Evolutionary conservation across 2,113 vertebrate species (phyloP).

Genomic region (Pogona vitticeps): DNA sequence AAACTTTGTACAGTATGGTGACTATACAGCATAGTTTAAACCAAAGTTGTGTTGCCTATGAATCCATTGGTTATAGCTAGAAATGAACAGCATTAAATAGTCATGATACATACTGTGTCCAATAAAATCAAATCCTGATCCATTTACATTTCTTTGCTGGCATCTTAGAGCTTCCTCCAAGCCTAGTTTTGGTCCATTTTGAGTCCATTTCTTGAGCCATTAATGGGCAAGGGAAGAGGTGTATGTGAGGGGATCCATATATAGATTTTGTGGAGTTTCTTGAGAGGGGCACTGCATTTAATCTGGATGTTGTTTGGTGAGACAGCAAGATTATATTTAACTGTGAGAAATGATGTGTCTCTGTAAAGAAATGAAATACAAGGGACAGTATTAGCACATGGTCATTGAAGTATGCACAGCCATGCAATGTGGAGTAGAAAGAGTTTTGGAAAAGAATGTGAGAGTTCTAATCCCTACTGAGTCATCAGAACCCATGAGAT

Average conservation of each 20-base stretch:
- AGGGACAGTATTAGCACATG: not conserved
- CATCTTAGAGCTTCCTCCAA: not conserved
- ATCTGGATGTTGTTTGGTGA: not conserved
- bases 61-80: not conserved
- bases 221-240: not conserved
- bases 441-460: too few species aligned
- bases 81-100: not conserved
- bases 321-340: not conserved
- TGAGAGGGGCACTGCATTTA: not conserved
- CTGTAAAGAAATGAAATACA: not conserved
- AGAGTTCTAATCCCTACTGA: too few species aligned
- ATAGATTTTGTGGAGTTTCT: not conserved
- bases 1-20: not conserved
- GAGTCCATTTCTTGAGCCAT: not conserved
- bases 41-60: not conserved
- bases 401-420: not conserved
- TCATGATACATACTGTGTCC: not conserved
- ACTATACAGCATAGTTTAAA: not conserved
- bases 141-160: not conserved
- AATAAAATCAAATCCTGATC: not conserved
- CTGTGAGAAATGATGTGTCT: not conserved
- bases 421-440: too few species aligned
- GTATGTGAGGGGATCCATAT: fast-evolving
- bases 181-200: not conserved
- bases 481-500: too few species aligned